These are phyloP conservation scores for Semicossyphus pulcher DNA, from an alignment of 2,113 vertebrate species.

Conservation along the genomic window DNA sequence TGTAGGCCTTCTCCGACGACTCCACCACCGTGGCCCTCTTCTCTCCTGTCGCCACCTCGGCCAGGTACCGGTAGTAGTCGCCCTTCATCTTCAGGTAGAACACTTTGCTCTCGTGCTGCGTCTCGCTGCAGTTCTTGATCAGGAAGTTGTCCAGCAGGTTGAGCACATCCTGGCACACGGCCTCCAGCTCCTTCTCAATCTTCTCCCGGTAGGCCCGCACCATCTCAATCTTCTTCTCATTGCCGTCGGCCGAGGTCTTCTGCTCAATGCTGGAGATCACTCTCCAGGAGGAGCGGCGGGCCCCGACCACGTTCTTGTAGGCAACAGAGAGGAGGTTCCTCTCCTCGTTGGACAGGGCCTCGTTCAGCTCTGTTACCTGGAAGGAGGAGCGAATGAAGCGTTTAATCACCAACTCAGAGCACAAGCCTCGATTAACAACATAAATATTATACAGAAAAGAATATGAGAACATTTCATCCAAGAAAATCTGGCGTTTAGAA, in stretches of 20 bases:
- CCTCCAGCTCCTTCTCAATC: slow-evolving; percentile 98
- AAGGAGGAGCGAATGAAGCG: slow-evolving; percentile 14
- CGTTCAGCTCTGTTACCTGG: slow-evolving; percentile 96
- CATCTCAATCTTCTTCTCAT: slow-evolving; percentile 99
- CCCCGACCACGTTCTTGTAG: slow-evolving; percentile 98
- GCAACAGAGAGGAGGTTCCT: slow-evolving; percentile 97
- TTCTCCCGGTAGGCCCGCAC: slow-evolving; percentile 97
- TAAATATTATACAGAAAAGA: background rate
- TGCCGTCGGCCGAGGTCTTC: slow-evolving; percentile 97
- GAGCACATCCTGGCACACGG: slow-evolving; percentile 97
- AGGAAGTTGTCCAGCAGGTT: slow-evolving; percentile 98
- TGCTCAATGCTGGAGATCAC: slow-evolving; percentile 99
- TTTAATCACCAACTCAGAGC: slow-evolving; percentile 19
- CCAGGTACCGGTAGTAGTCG: slow-evolving; percentile 99
- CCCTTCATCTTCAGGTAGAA: slow-evolving; percentile 99
- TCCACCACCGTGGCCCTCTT: slow-evolving; percentile 96
- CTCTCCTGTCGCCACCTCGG: slow-evolving; percentile 97
- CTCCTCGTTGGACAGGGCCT: slow-evolving; percentile 97
- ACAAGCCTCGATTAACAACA: background rate
- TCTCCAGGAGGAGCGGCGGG: slow-evolving; percentile 96
- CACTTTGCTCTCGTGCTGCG: slow-evolving; percentile 99
- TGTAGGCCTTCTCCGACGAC: slow-evolving; percentile 98
- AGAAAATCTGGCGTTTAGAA: background rate
- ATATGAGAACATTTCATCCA: background rate
- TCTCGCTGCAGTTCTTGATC: slow-evolving; percentile 99